Evolutionary conservation across 2,113 vertebrate species (phyloP), one percentile per base, ranked within the genome.

Genomic region (Saguinus midas): DNA sequence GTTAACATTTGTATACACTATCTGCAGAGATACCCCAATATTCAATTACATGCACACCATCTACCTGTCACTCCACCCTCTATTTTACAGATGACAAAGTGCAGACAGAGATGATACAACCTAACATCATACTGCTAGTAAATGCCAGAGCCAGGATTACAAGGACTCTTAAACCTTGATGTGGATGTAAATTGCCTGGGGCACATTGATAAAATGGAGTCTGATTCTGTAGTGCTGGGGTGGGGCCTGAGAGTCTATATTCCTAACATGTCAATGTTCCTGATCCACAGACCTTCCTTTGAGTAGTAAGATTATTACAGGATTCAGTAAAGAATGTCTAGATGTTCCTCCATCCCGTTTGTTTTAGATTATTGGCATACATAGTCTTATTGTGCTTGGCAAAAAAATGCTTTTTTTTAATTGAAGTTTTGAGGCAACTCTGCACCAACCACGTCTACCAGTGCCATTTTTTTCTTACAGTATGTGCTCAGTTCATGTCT

Each of bases 271-370:
- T 99, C 98, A 94, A 99, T 99, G 87, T 98, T 99, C 94, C 98
- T 99, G 94, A 99, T 99, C 95, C 99, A 73, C 14, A 45, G 72
- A 45, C 13, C 98, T 18, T 99, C 98, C 97, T 99, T 99, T 66
- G 99, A 99, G 73, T 99, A 99, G 18, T 99, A 99, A 96, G 99
- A 99, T 91, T 14, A 99, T 98, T 96, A 99, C 98, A 72, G 99
- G 99, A 98, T 99, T 99, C 98, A 99, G 80, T 16, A 20, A 66
- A 57, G 27, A 72, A 5, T 45, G 50, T 32, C 20, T 32, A n/a
- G 48, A 48, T 58, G 45, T 1, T n/a, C 27, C 43, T 23, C 11
- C 16, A 66, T 57, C 27, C 43, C 50, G 21, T 73, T 58, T 48
- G 81, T n/a, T 70, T 57, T 64, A 25, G 23, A 64, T 27, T 25